phyloP scores from a whole-genome alignment of 2,888 invertebrate genomes.

The Lepidochitona cinerea region DNA sequence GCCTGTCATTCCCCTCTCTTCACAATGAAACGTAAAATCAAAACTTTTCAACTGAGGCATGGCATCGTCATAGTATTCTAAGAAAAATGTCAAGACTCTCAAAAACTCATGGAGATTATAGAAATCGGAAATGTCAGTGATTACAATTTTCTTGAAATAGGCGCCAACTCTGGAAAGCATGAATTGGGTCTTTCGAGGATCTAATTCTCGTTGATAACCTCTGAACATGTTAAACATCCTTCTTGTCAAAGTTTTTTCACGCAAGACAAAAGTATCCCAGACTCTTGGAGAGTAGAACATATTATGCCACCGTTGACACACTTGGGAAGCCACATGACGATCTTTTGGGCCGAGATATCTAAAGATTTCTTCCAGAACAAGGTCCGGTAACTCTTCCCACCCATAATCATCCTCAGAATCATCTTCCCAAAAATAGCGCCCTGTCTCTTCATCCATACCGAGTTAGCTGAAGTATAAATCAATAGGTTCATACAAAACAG shows the following conservation, averaged over 20 bases:
- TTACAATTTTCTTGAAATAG: constrained; percentile 78
- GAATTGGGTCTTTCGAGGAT: constrained; percentile 81
- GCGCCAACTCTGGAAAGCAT: constrained; percentile 80
- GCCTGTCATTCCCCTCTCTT: constrained; percentile 51
- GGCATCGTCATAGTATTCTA: constrained; percentile 72
- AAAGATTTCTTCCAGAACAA: constrained; percentile 82
- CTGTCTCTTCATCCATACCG: too few relatives aligned
- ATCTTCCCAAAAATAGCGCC: too few relatives aligned
- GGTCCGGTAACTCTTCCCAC: constrained; percentile 81
- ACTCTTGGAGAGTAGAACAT: constrained; percentile 82
- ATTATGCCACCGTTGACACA: constrained; percentile 59
- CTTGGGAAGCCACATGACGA: constrained; percentile 82
- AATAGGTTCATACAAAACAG: too few relatives aligned
- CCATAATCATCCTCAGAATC: constrained; percentile 21
- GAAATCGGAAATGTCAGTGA: constrained; percentile 83
- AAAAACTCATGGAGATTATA: constrained; percentile 88
- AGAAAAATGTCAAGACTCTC: constrained; percentile 84
- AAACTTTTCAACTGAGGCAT: constrained; percentile 57
- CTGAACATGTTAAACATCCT: constrained; percentile 85
- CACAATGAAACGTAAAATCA: constrained; percentile 81
- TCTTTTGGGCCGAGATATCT: constrained; percentile 79
- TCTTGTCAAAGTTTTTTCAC: constrained; percentile 82
- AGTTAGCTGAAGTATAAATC: too few relatives aligned
- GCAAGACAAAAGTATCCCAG: constrained; percentile 83
- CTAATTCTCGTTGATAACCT: constrained; percentile 85